Evolutionary conservation across 2,888 invertebrate species (phyloP).

Genomic region (Ferrisia virgata): DNA sequence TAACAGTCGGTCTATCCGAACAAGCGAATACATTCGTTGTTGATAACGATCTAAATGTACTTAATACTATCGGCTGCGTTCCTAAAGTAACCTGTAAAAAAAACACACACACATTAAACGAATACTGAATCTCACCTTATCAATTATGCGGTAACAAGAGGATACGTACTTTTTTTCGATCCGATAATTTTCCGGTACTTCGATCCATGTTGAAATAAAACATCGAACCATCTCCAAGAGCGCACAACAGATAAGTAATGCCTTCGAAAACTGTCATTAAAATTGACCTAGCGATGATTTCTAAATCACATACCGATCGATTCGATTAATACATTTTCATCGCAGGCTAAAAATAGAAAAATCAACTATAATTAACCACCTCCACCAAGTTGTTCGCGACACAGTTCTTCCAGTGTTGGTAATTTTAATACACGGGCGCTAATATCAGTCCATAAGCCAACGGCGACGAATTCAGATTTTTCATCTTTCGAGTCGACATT

Average conservation of each 20-base stretch:
- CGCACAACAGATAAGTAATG: constrained; percentile 73
- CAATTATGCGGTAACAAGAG: too few relatives aligned
- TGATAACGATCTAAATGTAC: constrained; percentile 82
- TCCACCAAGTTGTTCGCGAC: constrained; percentile 84
- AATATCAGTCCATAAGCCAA: constrained; percentile 97
- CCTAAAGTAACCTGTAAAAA: constrained; percentile 75
- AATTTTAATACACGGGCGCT: constrained; percentile 81
- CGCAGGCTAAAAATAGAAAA: not conserved
- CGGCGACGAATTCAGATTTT: constrained; percentile 73
- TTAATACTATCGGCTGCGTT: constrained; percentile 91
- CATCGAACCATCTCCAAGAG: constrained; percentile 96
- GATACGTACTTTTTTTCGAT: constrained; percentile 72
- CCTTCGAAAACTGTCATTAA: constrained; percentile 92
- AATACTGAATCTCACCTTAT: too few relatives aligned
- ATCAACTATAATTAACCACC: constrained; percentile 55
- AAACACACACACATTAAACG: not conserved
- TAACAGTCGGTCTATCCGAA: constrained; percentile 96
- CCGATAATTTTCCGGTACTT: constrained; percentile 69
- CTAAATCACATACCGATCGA: too few relatives aligned
- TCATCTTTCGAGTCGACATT: constrained; percentile 54
- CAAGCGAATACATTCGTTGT: constrained; percentile 98
- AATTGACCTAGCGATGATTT: constrained; percentile 94
- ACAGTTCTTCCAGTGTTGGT: constrained; percentile 75
- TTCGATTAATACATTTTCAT: not conserved
- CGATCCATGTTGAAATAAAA: constrained; percentile 88